phyloP scores from a whole-genome alignment of 2,888 invertebrate genomes.

The Mantis religiosa region DNA sequence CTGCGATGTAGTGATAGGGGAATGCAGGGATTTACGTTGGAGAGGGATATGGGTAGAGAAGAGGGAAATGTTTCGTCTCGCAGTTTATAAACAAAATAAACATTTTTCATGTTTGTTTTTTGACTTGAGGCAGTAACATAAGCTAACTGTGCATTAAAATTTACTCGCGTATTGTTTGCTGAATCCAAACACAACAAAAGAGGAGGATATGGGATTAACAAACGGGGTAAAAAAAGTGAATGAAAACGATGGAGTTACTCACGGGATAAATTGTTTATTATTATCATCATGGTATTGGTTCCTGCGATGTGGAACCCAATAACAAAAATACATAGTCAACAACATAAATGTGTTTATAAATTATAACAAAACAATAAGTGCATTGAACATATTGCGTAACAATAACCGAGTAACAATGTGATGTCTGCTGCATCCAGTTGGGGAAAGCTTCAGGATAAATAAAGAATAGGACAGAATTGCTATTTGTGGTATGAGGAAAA shows the following conservation, averaged over 20 bases:
- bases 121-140: neutral
- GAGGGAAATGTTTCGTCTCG: neutral
- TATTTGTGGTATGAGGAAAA: neutral
- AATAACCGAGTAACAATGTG: neutral
- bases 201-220: neutral
- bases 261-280: constrained; percentile 1
- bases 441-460: neutral
- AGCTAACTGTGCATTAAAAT: neutral
- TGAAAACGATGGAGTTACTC: neutral
- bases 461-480: neutral
- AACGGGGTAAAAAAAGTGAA: neutral
- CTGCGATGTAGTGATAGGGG: neutral
- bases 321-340: constrained; percentile 4
- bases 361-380: neutral
- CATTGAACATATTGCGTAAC: neutral
- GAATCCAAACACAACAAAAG: neutral
- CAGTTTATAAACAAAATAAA: constrained; percentile 12
- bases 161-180: neutral
- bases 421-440: neutral
- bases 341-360: neutral
- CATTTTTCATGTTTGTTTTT: constrained; percentile 7
- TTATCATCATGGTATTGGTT: neutral
- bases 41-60: neutral
- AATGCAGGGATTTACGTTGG: neutral
- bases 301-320: neutral